Percentiles rank a stretch among this genome's conserved stretches.
These are phyloP conservation scores for Cephalotes varians DNA, from an alignment of 2,888 invertebrate genomes.

Conservation along the genomic window DNA sequence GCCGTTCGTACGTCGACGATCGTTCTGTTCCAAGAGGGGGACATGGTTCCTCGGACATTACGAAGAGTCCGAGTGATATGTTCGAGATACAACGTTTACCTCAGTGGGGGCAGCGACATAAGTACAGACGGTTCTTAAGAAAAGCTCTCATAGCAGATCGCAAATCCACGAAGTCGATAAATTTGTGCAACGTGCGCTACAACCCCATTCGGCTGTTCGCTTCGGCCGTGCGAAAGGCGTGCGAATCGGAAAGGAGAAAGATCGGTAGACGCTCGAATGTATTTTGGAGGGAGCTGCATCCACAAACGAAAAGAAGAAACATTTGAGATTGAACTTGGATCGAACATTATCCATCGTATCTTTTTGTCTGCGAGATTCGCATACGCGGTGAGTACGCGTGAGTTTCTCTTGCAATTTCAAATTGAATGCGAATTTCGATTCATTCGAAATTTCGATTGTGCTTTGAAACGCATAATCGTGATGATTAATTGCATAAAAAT, in stretches of 20 bases:
- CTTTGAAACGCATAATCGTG: slow-evolving; percentile 19
- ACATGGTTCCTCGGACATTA: slow-evolving; percentile 61
- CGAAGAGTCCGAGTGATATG: slow-evolving; percentile 49
- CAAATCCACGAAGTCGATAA: slow-evolving; percentile 71
- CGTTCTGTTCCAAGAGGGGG: slow-evolving; percentile 69
- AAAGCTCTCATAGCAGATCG: slow-evolving; percentile 84
- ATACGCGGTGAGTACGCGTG: slow-evolving; percentile 26
- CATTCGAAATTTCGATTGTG: background rate
- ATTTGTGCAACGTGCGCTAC: slow-evolving; percentile 54
- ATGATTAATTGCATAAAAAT: slow-evolving; percentile 23
- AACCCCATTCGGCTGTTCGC: background rate
- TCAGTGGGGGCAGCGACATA: slow-evolving; percentile 83
- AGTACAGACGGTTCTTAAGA: slow-evolving; percentile 84
- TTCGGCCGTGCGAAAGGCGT: background rate
- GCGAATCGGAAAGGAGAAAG: background rate
- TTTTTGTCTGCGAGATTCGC: background rate
- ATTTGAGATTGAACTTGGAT: background rate
- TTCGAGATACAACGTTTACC: slow-evolving; percentile 58
- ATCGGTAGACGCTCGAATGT: background rate
- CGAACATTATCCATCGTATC: background rate
- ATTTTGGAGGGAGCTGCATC: background rate
- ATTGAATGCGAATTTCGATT: background rate
- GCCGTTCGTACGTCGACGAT: slow-evolving; percentile 65
- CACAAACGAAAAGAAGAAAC: slow-evolving; percentile 23
- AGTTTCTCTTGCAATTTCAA: background rate